phyloP scores from a whole-genome alignment of 2,113 vertebrate species.

The Cololabis saira region DNA sequence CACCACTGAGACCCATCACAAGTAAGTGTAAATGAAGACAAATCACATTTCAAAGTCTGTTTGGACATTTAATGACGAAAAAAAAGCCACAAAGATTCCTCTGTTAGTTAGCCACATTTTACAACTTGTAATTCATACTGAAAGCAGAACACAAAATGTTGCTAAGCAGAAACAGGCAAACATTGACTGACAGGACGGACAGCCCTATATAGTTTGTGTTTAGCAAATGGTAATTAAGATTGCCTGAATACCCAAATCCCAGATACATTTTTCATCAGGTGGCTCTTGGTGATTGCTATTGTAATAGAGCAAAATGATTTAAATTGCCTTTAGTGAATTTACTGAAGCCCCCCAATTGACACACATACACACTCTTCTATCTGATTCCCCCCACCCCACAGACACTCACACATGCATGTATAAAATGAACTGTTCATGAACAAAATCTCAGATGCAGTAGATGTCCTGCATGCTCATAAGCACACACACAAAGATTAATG shows the following conservation, averaged over 20 bases:
- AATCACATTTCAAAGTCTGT: too few species aligned
- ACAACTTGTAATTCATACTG: not conserved
- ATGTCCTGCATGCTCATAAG: not conserved
- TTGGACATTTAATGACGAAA: not conserved
- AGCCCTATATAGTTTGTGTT: conserved; percentile 43
- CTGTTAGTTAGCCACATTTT: conserved; percentile 6
- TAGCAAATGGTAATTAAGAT: conserved; percentile 79
- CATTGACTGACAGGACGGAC: conserved; percentile 37
- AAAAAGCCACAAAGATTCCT: not conserved
- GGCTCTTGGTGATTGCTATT: conserved; percentile 69
- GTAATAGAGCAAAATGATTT: conserved; percentile 74
- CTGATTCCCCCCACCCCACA: not conserved
- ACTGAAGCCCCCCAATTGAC: conserved; percentile 20
- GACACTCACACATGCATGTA: not conserved
- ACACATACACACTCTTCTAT: not conserved
- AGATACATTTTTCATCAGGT: conserved; percentile 82
- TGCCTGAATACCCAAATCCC: conserved; percentile 72
- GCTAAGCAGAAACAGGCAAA: conserved; percentile 32
- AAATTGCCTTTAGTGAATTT: conserved; percentile 67
- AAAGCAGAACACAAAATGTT: conserved; percentile 27
- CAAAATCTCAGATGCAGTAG: not conserved
- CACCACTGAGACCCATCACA: too few species aligned
- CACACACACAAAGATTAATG: too few species aligned
- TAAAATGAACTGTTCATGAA: not conserved
- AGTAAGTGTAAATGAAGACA: too few species aligned